These are phyloP conservation scores for Tillus elongatus DNA, from an alignment of 2,888 invertebrate genomes.

Conservation along the genomic window DNA sequence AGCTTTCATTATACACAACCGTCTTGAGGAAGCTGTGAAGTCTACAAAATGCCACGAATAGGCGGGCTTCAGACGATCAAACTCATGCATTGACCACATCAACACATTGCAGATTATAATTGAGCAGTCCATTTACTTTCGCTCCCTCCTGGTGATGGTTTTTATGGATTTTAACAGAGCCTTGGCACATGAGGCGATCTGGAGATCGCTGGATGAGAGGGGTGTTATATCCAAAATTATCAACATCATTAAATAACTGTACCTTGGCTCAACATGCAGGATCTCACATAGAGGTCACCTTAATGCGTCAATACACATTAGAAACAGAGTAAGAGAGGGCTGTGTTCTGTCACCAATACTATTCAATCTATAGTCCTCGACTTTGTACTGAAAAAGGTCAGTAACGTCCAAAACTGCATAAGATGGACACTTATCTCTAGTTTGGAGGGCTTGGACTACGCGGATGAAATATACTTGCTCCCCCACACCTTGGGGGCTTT, in stretches of 20 bases:
- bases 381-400: no score
- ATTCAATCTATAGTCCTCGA: background rate
- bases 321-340: background rate
- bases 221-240: background rate
- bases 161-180: background rate
- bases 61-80: background rate
- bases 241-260: background rate
- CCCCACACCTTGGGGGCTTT: background rate
- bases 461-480: background rate
- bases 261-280: background rate
- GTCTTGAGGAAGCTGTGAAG: no score
- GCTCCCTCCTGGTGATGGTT: background rate
- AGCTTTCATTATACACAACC: no score
- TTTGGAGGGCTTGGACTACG: conserved; percentile 2
- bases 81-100: background rate
- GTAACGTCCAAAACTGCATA: background rate
- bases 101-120: background rate
- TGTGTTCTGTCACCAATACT: background rate
- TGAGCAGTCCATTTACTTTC: background rate
- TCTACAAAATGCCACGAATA: no score
- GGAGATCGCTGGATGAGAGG: background rate
- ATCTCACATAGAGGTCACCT: background rate
- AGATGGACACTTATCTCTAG: background rate
- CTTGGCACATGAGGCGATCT: no score
- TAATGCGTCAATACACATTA: background rate